These are phyloP conservation scores for Pocillopora meandrina DNA, from an alignment of 92 coral and sea anemone genomes.

Conservation along the genomic window DNA sequence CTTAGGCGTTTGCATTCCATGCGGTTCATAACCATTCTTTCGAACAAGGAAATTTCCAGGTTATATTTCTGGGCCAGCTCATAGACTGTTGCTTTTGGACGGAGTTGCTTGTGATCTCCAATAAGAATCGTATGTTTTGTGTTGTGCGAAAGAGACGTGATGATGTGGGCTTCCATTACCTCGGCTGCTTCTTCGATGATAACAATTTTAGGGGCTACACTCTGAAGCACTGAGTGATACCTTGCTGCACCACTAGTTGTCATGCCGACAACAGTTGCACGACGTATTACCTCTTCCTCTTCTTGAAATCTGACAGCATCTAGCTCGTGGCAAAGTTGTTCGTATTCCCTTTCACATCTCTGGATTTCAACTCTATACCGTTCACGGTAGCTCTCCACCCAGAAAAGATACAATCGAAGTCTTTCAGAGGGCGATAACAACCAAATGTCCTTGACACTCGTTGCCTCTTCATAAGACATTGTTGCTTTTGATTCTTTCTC, in stretches of 20 bases:
- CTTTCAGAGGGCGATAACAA: slow-evolving; percentile 35
- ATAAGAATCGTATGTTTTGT: slow-evolving; percentile 80
- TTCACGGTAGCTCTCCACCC: slow-evolving; percentile 56
- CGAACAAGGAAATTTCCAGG: slow-evolving; percentile 67
- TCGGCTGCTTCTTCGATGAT: slow-evolving; percentile 91
- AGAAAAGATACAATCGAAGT: slow-evolving; percentile 59
- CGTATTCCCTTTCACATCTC: slow-evolving; percentile 48
- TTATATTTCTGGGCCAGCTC: slow-evolving; percentile 69
- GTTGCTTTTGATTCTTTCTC: slow-evolving; percentile 8
- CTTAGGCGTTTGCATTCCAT: slow-evolving; percentile 66
- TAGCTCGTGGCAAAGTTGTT: slow-evolving; percentile 37
- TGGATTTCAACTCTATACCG: slow-evolving; percentile 16
- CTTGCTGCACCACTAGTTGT: slow-evolving; percentile 83
- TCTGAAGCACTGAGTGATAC: slow-evolving; percentile 58
- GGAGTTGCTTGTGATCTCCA: slow-evolving; percentile 89
- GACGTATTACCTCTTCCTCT: slow-evolving; percentile 60
- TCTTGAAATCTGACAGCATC: slow-evolving; percentile 20
- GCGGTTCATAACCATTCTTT: slow-evolving; percentile 67
- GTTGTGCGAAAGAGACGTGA: slow-evolving; percentile 70
- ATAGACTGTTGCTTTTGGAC: slow-evolving; percentile 80
- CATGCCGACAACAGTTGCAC: slow-evolving; percentile 79
- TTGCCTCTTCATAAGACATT: slow-evolving; percentile 53
- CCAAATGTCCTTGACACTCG: slow-evolving; percentile 54
- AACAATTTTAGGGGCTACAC: slow-evolving; percentile 68
- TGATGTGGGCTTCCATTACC: slow-evolving; percentile 81